Percentiles rank a stretch among this genome's conserved stretches.
Evolutionary conservation across 2,888 invertebrate species (phyloP).

Genomic region (Scaptomyza polygonia): DNA sequence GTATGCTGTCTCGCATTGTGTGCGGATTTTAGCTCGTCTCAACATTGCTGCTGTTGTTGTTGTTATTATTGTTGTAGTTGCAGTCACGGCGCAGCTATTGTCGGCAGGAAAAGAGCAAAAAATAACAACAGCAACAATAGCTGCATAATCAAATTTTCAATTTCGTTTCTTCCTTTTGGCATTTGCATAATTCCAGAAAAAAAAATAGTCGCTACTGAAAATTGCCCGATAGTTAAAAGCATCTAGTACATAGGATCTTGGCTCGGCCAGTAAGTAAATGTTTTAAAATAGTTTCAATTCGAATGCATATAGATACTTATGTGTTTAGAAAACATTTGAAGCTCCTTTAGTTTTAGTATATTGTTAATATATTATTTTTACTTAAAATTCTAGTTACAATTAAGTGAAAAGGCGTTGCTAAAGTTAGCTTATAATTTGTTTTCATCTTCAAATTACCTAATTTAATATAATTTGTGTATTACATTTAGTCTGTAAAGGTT

Average conservation of each 20-base stretch:
- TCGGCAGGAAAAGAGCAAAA: slow-evolving; percentile 46
- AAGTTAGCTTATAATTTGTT: too few relatives aligned
- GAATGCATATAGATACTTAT: too few relatives aligned
- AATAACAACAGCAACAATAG: slow-evolving; percentile 19
- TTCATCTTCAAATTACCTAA: too few relatives aligned
- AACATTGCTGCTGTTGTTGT: neutral
- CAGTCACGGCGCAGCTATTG: slow-evolving; percentile 62
- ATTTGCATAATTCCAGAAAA: slow-evolving; percentile 62
- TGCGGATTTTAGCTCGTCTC: slow-evolving; percentile 22
- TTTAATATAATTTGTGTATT: too few relatives aligned
- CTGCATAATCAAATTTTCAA: slow-evolving; percentile 63
- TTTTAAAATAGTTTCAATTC: neutral
- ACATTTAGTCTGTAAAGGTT: too few relatives aligned
- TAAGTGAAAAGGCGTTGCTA: too few relatives aligned
- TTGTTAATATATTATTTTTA: too few relatives aligned
- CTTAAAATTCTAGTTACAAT: too few relatives aligned
- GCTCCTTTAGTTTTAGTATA: too few relatives aligned
- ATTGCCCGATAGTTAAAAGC: neutral
- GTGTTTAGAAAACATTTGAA: too few relatives aligned
- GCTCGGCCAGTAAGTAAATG: neutral
- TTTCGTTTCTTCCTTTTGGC: slow-evolving; percentile 43
- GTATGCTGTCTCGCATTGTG: slow-evolving; percentile 27
- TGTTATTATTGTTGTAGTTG: slow-evolving; percentile 33
- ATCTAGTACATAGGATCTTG: slow-evolving; percentile 6
- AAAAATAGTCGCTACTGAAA: slow-evolving; percentile 5